A percentile compares a stretch with the other conserved stretches of the same genome.
Evolutionary conservation across 2,113 vertebrate genomes (phyloP).

Genomic region (Elaphurus davidianus): DNA sequence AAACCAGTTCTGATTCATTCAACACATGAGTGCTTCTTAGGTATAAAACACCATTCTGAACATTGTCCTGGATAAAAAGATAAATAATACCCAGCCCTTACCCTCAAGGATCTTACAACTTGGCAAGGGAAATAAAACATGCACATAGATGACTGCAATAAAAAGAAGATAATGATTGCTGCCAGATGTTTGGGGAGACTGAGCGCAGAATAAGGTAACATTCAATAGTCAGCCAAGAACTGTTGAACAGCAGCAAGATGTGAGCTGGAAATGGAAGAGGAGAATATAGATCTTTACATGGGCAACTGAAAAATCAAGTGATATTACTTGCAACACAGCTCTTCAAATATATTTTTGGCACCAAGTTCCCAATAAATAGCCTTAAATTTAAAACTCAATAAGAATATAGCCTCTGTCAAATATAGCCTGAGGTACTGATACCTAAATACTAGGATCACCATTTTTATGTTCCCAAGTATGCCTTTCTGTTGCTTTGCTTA

Average conservation of each 20-base stretch:
- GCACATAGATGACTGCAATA: background rate
- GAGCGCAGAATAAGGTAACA: background rate
- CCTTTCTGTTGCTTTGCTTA: background rate
- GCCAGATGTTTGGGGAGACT: constrained; percentile 23
- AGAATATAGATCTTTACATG: background rate
- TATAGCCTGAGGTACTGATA: background rate
- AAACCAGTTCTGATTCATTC: background rate
- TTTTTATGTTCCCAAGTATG: background rate
- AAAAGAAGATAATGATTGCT: background rate
- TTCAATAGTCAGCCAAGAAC: background rate
- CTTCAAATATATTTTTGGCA: background rate
- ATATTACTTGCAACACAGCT: background rate
- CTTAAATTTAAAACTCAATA: background rate
- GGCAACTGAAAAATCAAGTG: background rate
- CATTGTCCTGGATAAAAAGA: background rate
- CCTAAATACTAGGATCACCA: background rate
- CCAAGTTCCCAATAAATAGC: background rate
- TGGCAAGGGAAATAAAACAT: background rate
- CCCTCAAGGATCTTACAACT: constrained; percentile 36
- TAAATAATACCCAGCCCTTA: constrained; percentile 3
- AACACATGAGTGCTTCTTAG: background rate
- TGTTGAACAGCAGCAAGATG: background rate
- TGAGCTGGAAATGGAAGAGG: background rate
- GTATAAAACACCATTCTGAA: background rate
- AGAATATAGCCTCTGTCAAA: background rate